phyloP scores from a whole-genome alignment of 2,113 vertebrate species.

The Danionella cerebrum region DNA sequence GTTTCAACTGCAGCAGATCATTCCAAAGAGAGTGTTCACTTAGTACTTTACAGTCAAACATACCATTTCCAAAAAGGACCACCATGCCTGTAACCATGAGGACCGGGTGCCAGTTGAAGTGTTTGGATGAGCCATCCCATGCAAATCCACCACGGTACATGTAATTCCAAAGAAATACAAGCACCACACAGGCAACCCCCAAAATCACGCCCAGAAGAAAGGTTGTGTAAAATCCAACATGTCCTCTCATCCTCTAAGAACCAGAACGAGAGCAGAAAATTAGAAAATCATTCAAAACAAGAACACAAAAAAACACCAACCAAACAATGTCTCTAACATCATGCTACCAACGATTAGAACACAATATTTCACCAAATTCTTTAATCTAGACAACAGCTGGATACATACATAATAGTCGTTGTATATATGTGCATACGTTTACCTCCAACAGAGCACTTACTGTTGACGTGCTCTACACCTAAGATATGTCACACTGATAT shows the following conservation, averaged over 20 bases:
- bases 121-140: slow-evolving; percentile 63
- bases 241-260: slow-evolving; percentile 55
- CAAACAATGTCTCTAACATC: too few species aligned
- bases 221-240: slow-evolving; percentile 58
- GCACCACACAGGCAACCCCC: slow-evolving; percentile 67
- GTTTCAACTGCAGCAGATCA: too few species aligned
- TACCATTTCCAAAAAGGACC: slow-evolving; percentile 82
- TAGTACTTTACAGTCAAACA: slow-evolving; percentile 35
- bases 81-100: slow-evolving; percentile 83
- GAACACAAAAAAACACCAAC: background rate
- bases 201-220: slow-evolving; percentile 60
- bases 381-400: too few species aligned
- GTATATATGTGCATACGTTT: too few species aligned
- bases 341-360: too few species aligned
- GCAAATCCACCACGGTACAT: slow-evolving; percentile 75
- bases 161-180: slow-evolving; percentile 69
- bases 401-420: too few species aligned
- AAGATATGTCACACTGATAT: too few species aligned
- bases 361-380: too few species aligned
- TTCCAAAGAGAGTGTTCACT: too few species aligned
- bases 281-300: too few species aligned
- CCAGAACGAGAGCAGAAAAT: background rate
- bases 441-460: too few species aligned
- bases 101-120: slow-evolving; percentile 91
- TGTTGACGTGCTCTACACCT: too few species aligned